phyloP scores from a whole-genome alignment of 2,888 invertebrate genomes.

The Ferdinandea cuprea region DNA sequence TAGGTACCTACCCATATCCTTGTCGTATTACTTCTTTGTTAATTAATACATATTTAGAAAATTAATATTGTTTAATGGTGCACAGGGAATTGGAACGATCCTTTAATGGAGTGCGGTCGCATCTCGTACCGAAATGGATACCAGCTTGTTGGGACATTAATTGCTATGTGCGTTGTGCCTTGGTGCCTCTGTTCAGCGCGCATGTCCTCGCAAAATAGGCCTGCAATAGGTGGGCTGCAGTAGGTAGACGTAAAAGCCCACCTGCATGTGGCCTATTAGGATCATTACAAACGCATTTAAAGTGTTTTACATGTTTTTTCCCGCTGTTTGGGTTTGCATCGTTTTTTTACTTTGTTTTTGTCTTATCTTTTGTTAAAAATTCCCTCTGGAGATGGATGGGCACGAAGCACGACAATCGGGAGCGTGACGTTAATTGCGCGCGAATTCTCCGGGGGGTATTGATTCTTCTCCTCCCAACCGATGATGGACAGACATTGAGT shows the following conservation, averaged over 20 bases:
- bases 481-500: not conserved
- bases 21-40: constrained; percentile 46
- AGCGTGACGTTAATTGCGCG: constrained; percentile 9
- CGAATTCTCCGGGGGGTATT: constrained; percentile 5
- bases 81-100: constrained; percentile 54
- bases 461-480: not conserved
- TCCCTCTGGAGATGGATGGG: not conserved
- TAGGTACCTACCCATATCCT: not conserved
- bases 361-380: too few species aligned
- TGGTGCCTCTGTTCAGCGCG: constrained; percentile 6
- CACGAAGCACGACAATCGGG: not conserved
- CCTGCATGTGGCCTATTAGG: constrained; percentile 36
- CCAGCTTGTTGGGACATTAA: constrained; percentile 31
- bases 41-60: constrained; percentile 73
- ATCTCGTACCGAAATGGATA: constrained; percentile 37
- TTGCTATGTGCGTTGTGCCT: constrained; percentile 26
- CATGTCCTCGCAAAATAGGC: constrained; percentile 5
- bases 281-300: constrained; percentile 17
- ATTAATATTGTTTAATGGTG: constrained; percentile 65
- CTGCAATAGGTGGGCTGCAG: not conserved
- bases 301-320: constrained; percentile 18
- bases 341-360: too few species aligned
- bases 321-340: not conserved
- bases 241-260: not conserved
- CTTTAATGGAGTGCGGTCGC: constrained; percentile 21